These are phyloP conservation scores for Herpailurus yagouaroundi DNA, from an alignment of 2,113 vertebrate genomes.

Conservation along the genomic window DNA sequence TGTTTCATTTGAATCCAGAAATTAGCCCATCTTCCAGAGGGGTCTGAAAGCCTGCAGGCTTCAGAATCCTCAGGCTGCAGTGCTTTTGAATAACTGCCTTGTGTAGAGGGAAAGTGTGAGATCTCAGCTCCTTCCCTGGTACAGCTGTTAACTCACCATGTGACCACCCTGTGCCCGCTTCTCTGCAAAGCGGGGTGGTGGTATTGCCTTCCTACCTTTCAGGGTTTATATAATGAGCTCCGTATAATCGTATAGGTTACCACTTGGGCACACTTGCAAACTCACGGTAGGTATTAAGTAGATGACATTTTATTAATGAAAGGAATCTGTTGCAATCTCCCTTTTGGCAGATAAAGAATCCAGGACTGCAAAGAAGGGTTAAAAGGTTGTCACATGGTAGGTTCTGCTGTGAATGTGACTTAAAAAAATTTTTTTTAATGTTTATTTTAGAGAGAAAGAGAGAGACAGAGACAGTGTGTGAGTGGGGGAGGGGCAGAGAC, in stretches of 20 bases:
- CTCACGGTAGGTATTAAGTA: background rate
- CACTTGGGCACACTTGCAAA: background rate
- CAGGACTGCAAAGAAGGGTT: background rate
- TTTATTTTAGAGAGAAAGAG: too few species aligned
- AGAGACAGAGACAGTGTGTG: too few species aligned
- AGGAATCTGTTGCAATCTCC: background rate
- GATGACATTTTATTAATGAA: conserved; percentile 32
- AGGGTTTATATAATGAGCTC: background rate
- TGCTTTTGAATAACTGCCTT: background rate
- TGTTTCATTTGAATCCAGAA: conserved; percentile 3
- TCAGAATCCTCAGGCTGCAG: background rate
- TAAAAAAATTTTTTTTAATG: background rate
- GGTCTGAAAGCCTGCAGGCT: background rate
- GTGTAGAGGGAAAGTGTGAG: background rate
- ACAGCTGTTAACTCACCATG: background rate
- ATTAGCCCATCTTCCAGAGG: background rate
- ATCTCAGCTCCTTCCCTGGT: background rate
- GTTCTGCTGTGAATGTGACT: conserved; percentile 12
- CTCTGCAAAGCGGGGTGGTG: background rate
- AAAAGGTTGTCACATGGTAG: background rate
- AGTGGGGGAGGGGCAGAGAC: too few species aligned
- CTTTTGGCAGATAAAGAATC: conserved; percentile 8
- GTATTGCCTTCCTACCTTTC: background rate
- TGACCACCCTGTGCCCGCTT: background rate
- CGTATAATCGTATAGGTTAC: background rate